phyloP scores from a whole-genome alignment of 1,140 invertebrate genomes.

The Thalassaphorura encarpata region DNA sequence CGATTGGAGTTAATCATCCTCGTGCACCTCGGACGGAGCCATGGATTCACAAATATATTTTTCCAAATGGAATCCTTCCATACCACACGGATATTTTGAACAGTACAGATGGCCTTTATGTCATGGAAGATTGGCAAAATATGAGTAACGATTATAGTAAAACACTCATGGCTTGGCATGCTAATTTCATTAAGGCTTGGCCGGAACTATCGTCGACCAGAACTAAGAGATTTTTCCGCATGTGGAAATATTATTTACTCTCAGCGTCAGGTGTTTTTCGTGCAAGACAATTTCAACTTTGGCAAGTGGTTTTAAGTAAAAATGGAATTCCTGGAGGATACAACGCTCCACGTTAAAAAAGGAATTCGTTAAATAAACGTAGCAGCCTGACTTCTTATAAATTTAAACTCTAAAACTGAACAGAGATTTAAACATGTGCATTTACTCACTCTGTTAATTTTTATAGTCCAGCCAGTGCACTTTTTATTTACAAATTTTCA shows the following conservation, averaged over 20 bases:
- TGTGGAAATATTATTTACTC: constrained; percentile 17
- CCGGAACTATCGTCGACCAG: constrained; percentile 1
- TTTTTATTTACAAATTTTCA: too few relatives aligned
- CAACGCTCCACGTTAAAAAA: constrained; percentile 5
- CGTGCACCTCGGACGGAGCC: constrained; percentile 9
- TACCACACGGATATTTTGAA: constrained; percentile 15
- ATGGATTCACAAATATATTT: constrained; percentile 23
- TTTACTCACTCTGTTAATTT: too few relatives aligned
- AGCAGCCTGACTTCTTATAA: too few relatives aligned
- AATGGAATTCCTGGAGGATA: constrained; percentile 15
- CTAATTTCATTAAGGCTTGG: constrained; percentile 9
- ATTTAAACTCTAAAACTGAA: too few relatives aligned
- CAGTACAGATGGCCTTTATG: constrained; percentile 18
- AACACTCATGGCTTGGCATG: constrained; percentile 12
- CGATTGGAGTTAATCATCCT: constrained; percentile 19
- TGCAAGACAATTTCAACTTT: constrained; percentile 2
- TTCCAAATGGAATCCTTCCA: constrained; percentile 21
- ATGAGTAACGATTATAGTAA: constrained; percentile 9
- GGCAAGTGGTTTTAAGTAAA: constrained; percentile 22
- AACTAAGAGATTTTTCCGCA: constrained; percentile 10
- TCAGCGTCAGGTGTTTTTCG: constrained; percentile 5
- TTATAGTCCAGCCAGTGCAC: too few relatives aligned
- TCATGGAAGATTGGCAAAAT: constrained; percentile 24
- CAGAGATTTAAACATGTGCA: too few relatives aligned
- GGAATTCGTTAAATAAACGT: not conserved